Evolutionary conservation across 2,888 invertebrate species (phyloP).

Genomic region (Polydrusus pterygomalis): DNA sequence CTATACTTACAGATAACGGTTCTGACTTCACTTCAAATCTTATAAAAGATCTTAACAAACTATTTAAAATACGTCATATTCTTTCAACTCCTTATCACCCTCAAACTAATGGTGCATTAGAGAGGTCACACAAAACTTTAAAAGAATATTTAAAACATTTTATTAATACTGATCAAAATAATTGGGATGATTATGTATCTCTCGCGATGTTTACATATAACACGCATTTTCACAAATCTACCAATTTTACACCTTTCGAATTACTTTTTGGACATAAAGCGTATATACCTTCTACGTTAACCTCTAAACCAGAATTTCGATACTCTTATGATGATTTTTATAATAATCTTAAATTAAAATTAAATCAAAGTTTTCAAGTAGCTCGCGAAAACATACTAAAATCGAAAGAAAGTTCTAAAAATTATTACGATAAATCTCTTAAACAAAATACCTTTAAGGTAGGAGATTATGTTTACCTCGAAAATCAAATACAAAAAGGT

Average conservation of each 20-base stretch:
- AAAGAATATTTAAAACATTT: constrained; percentile 66
- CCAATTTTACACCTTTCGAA: constrained; percentile 65
- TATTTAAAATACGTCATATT: constrained; percentile 64
- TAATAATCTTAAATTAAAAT: constrained; percentile 57
- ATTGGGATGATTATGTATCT: constrained; percentile 67
- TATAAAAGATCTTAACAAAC: constrained; percentile 61
- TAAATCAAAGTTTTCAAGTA: constrained; percentile 57
- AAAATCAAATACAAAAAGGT: neutral
- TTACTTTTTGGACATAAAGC: constrained; percentile 66
- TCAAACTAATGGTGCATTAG: constrained; percentile 63
- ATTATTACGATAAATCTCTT: constrained; percentile 56
- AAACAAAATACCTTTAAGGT: constrained; percentile 39
- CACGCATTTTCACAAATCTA: constrained; percentile 62
- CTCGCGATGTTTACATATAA: constrained; percentile 66
- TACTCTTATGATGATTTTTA: constrained; percentile 62
- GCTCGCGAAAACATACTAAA: constrained; percentile 47
- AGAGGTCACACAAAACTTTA: constrained; percentile 64
- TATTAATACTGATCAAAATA: constrained; percentile 62
- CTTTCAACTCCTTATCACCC: constrained; percentile 63
- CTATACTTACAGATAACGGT: constrained; percentile 67
- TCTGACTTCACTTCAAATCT: constrained; percentile 59
- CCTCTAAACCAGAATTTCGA: constrained; percentile 55
- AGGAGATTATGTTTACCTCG: constrained; percentile 39
- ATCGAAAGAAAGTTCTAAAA: constrained; percentile 56
- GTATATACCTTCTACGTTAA: constrained; percentile 59